Evolutionary conservation across 2,797 vertebrate genomes (phyloP), one percentile per base, ranked within the genome.

Genomic region (Xenentodon cancila): DNA sequence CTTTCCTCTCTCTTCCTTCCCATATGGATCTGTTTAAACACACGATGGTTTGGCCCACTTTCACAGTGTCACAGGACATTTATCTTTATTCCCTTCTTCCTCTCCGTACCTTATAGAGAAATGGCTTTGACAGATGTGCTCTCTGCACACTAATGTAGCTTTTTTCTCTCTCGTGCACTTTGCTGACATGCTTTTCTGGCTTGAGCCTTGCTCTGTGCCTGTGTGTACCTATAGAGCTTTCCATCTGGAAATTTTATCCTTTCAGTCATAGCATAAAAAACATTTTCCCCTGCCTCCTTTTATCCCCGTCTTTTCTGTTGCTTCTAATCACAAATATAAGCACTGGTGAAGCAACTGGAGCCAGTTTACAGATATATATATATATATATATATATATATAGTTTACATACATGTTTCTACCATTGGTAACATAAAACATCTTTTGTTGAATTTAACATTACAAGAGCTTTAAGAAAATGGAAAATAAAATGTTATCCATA

Each of bases 1-100:
- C 19, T 49, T 59, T 62, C 34, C 54, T 44, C 62, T 34, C 21
- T 40, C 9, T 56, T 64, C 15, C 47, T 44, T 20, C 51, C 75
- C 88, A 90, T 84, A 84, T 90, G 90, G 86, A 90, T 87, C 77
- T 42, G 82, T 84, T 91, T 90, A 88, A 86, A 87, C 75, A 86
- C 81, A 79, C 72, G 75, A 73, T 58, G 76, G 53, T 81, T 84
- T 87, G 88, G 86, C 88, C 83, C 79, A 78, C 79, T 86, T 88
- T 91, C 85, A 82, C 74, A 88, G 82, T 84, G 85, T 91, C 89
- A 88, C 84, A 90, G 88, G 71, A 90, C 88, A 90, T 92, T 90
- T 91, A 87, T 92, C 90, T 90, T 88, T 90, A 87, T 87, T 87
- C 77, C 84, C 77, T 69, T 83, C 85, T 87, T 89, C 85, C 84